Conservation (phyloP, 1,140 invertebrate species). For the Drosophila ficusphila region DNA sequence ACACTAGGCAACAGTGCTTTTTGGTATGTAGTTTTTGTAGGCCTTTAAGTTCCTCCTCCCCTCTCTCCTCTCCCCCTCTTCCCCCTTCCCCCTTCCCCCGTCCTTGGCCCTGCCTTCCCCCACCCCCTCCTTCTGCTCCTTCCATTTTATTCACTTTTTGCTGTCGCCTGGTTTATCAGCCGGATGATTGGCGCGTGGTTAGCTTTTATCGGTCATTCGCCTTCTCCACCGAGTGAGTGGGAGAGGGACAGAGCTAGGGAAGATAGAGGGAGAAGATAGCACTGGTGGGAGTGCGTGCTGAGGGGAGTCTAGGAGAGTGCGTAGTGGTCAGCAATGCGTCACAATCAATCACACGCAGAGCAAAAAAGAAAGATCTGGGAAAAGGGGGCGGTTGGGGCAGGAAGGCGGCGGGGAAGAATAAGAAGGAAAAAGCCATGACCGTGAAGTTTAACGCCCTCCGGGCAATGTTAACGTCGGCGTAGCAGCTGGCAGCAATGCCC, state of each 20-base stretch:
- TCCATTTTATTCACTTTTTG: conserved; percentile 9
- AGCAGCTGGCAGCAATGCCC: conserved; percentile 10
- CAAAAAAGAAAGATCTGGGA: conserved; percentile 25
- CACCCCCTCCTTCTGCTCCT: background rate
- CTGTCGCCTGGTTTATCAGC: conserved; percentile 31
- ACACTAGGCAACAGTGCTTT: conserved; percentile 19
- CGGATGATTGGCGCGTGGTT: conserved; percentile 62
- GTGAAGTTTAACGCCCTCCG: conserved; percentile 83
- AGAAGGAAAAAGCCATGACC: conserved; percentile 80
- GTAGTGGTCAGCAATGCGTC: conserved; percentile 72
- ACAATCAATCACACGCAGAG: conserved; percentile 70
- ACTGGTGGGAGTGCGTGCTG: background rate
- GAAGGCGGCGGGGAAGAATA: conserved; percentile 23
- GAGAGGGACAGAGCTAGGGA: background rate
- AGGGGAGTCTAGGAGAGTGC: conserved; percentile 37
- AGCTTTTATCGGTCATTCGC: conserved; percentile 77
- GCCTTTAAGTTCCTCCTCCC: conserved; percentile 3
- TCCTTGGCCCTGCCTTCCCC: background rate
- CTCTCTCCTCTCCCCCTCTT: conserved; percentile 7
- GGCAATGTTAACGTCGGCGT: conserved; percentile 55
- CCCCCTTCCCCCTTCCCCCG: background rate
- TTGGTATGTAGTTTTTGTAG: conserved; percentile 12
- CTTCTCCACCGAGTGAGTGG: conserved; percentile 26
- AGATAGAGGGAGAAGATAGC: background rate
- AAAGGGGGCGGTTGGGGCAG: conserved; percentile 9